Evolutionary conservation across 1,140 invertebrate species (phyloP).

Genomic region (Drepana arcuata): DNA sequence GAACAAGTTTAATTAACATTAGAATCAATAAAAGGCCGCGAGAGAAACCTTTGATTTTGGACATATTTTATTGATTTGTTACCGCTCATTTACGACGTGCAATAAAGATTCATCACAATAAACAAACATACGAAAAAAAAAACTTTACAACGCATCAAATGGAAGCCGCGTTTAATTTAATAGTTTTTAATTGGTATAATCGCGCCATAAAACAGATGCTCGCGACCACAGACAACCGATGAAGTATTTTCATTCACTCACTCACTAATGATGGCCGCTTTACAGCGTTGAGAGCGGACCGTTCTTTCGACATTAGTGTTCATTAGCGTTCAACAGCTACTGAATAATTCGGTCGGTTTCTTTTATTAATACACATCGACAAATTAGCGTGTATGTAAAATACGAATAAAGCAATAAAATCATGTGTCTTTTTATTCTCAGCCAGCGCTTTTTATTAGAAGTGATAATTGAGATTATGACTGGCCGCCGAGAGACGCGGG

Average conservation of each 20-base stretch:
- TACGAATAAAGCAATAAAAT: slow-evolving; percentile 57
- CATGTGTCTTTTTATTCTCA: slow-evolving; percentile 41
- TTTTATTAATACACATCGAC: slow-evolving; percentile 58
- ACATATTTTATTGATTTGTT: slow-evolving; percentile 22
- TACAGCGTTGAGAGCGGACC: slow-evolving; percentile 23
- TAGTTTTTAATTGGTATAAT: slow-evolving; percentile 67
- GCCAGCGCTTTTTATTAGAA: slow-evolving; percentile 40
- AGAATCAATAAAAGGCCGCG: neutral
- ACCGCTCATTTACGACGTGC: slow-evolving; percentile 25
- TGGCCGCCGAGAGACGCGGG: no score
- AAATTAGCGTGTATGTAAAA: slow-evolving; percentile 68
- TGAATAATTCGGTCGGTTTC: slow-evolving; percentile 58
- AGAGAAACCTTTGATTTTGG: slow-evolving; percentile 3
- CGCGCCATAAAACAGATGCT: slow-evolving; percentile 53
- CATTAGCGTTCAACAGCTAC: slow-evolving; percentile 58
- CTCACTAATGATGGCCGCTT: slow-evolving; percentile 35
- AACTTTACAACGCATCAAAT: slow-evolving; percentile 53
- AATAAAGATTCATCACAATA: slow-evolving; percentile 57
- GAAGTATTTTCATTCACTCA: slow-evolving; percentile 41
- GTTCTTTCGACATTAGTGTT: slow-evolving; percentile 53
- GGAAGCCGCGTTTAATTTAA: slow-evolving; percentile 58
- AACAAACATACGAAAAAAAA: slow-evolving; percentile 49
- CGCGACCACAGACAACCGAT: slow-evolving; percentile 42
- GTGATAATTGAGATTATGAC: slow-evolving; percentile 67
- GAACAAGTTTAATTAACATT: no score